A percentile compares a stretch with the other conserved stretches of the same genome.
These are phyloP conservation scores for Pelmatolapia mariae DNA, from an alignment of 2,113 vertebrate species.

Conservation along the genomic window DNA sequence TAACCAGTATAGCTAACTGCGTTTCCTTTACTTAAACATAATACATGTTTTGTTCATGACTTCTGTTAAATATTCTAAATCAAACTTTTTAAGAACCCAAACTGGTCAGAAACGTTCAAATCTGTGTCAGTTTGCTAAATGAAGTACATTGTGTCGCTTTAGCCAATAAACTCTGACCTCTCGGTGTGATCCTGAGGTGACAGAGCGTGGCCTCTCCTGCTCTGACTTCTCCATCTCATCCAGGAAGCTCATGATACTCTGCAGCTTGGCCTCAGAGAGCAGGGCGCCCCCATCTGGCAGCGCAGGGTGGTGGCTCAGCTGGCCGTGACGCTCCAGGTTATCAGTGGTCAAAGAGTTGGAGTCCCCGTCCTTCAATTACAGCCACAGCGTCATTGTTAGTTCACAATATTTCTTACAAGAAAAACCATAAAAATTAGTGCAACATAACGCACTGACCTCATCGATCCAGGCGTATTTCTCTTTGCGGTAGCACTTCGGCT, in stretches of 20 bases:
- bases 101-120: not conserved
- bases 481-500: slow-evolving; percentile 64
- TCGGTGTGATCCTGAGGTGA: slow-evolving; percentile 73
- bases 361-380: slow-evolving; percentile 69
- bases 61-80: not conserved
- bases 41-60: not conserved
- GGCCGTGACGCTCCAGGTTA: slow-evolving; percentile 86
- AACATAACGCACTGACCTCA: slow-evolving; percentile 59
- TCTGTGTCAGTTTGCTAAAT: not conserved
- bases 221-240: slow-evolving; percentile 92
- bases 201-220: slow-evolving; percentile 79
- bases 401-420: not conserved
- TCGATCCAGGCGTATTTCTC: slow-evolving; percentile 83
- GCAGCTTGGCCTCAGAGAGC: slow-evolving; percentile 91
- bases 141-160: accelerated
- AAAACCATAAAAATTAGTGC: accelerated
- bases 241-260: slow-evolving; percentile 92
- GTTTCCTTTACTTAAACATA: not conserved
- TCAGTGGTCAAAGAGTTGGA: slow-evolving; percentile 84
- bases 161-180: slow-evolving; percentile 65
- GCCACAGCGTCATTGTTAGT: accelerated
- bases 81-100: not conserved
- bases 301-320: slow-evolving; percentile 65
- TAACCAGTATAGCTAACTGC: not conserved
- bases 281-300: slow-evolving; percentile 77